A percentile compares a stretch with the other conserved stretches of the same genome.
Evolutionary conservation across 64 coral and sea anemone genomes (phyloP).

Genomic region (Pocillopora verrucosa): DNA sequence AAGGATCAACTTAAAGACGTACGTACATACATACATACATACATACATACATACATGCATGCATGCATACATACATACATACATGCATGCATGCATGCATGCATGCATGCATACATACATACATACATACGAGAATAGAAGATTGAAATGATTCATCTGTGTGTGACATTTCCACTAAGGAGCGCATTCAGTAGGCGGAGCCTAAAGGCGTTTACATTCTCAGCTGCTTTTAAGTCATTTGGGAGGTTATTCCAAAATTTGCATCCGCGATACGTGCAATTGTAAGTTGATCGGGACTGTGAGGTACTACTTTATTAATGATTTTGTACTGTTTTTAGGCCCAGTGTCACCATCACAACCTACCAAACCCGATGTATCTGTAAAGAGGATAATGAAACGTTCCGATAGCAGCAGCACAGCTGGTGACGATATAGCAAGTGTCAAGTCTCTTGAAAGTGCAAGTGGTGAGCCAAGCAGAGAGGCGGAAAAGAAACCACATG

Average conservation of each 20-base stretch:
- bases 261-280: too few relatives aligned
- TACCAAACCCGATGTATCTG: conserved; percentile 55
- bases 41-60: not conserved
- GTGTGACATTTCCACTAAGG: too few relatives aligned
- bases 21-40: not conserved
- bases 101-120: not conserved
- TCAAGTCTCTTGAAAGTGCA: conserved; percentile 90
- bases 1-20: too few relatives aligned
- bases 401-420: conserved; percentile 96
- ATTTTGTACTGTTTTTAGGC: conserved; percentile 46
- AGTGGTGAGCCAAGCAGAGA: conserved; percentile 25
- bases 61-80: not conserved
- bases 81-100: not conserved
- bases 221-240: too few relatives aligned
- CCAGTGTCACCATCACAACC: conserved; percentile 73
- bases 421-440: conserved; percentile 94
- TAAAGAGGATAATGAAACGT: conserved; percentile 94
- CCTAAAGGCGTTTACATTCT: too few relatives aligned
- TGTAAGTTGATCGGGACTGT: too few relatives aligned
- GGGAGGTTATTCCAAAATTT: too few relatives aligned
- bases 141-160: too few relatives aligned
- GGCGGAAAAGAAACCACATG: not conserved
- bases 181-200: too few relatives aligned
- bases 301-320: not conserved
- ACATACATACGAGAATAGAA: not conserved